Percentiles rank a stretch among this genome's conserved stretches.
These are phyloP conservation scores for Echinops telfairi DNA, from an alignment of 2,113 vertebrate genomes.

Conservation along the genomic window DNA sequence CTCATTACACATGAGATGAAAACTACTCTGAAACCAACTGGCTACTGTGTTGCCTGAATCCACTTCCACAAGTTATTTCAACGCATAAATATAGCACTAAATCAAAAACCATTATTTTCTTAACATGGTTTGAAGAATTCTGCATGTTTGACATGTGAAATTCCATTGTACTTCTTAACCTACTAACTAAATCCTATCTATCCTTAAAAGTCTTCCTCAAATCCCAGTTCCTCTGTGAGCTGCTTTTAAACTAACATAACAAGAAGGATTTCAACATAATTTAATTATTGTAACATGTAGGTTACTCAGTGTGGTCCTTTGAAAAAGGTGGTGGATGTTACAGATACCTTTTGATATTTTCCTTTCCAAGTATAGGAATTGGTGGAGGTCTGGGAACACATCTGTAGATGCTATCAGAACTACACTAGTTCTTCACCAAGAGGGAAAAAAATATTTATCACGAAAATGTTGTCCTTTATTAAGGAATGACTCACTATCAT, in stretches of 20 bases:
- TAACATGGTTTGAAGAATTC: neutral
- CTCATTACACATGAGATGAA: neutral
- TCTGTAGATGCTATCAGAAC: neutral
- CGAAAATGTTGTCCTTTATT: conserved; percentile 9
- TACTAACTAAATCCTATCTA: neutral
- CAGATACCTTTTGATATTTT: neutral
- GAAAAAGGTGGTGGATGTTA: neutral
- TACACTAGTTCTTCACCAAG: neutral
- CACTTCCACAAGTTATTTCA: neutral
- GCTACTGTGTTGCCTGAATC: neutral
- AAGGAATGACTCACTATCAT: neutral
- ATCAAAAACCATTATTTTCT: neutral
- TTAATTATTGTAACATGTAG: neutral
- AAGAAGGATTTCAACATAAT: neutral
- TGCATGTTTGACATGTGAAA: neutral
- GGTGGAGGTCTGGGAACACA: neutral
- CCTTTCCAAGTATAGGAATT: neutral
- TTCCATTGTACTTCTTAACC: neutral
- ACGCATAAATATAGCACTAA: neutral
- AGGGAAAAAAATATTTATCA: neutral
- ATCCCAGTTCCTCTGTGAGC: neutral
- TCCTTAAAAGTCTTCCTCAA: conserved; percentile 21
- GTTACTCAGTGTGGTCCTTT: neutral
- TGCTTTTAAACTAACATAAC: conserved; percentile 2
- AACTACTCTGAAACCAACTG: neutral